Evolutionary conservation across 2,797 vertebrate species (phyloP), one percentile per base, ranked within the genome.

Genomic region (Crocodylus rhombifer): DNA sequence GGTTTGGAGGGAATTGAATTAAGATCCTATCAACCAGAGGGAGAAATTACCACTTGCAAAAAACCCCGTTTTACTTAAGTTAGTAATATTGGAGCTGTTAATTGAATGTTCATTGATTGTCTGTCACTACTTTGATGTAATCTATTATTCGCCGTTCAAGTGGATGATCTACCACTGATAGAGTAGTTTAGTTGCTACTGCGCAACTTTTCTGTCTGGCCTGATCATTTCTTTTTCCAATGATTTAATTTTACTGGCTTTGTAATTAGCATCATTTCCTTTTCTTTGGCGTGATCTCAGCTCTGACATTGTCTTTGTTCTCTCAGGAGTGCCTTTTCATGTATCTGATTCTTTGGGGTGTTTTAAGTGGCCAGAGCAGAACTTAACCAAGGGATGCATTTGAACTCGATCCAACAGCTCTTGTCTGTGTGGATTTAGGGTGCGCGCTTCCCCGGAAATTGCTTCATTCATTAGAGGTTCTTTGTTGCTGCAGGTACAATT

Each of bases 41-140:
- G 77, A 77, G 67, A 93, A 89, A 82, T 94, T 83, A 56, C 87
- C 91, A 62, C 91, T 89, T 92, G 87, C 88, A 93, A 78, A 79
- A 71, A 0, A 51, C 60, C 92, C 33, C 51, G 1, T 91, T 96
- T 95, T 95, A 94, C 93, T 95, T 87, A 94, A 96, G 96, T 96
- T 95, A 65, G 95, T 97, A 93, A 97, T 96, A 96, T 83, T 87
- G 93, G 84, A 91, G 91, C 92, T 92, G 95, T 96, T 97, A 97
- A 97, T 97, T 93, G 97, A 95, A 95, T 92, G 94, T 88, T 93
- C 95, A 97, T 95, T 92, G 97, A 97, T 97, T 78, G 91, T 61
- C 97, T 92, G 95, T 96, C 96, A 58, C 56, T 61, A 36, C 90
- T 90, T 94, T 79, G 96, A 93, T 96, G 96, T 82, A 91, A 80